Base-by-base conservation (phyloP, 2,797 vertebrate genomes). In the Micropoecilia bifurca region DNA sequence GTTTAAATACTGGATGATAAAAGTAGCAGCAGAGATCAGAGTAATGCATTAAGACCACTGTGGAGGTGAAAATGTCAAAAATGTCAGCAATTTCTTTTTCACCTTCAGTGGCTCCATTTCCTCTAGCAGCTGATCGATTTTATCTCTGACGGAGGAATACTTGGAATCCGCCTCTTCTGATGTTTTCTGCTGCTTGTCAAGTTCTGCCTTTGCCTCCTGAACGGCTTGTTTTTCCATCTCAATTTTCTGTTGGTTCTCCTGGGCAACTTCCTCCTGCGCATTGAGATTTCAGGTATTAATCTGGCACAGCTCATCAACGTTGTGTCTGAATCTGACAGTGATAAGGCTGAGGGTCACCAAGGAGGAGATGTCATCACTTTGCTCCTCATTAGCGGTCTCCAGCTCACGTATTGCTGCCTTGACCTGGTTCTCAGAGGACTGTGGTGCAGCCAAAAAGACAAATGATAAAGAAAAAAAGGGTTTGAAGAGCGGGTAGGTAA, bases 51-150 rank as follows among this genome's bases (percentile, higher is more conserved):
- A 50, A 13, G 12, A 46, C 3, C 10, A 5, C n/a, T 46, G n/a
- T 20, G 3, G 33, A 7, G 30, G 18, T 9, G 36, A 43, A 69
- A 74, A 59, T 28, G 36, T 39, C 25, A 61, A 59, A 59, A 20
- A 61, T 45, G 1, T 45, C 25, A 12, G 36, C 25, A n/a, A 55
- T 25, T 43, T 8, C 39, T 6, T 68, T 53, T 20, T 59, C 33
- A 90, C 89, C 90, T 90, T 89, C 53, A 90, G 12, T 1, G 69
- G 75, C 72, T 92, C 90, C 0, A 76, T 78, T 36, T 91, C 89
- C 50, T 89, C 91, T 2, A 77, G 57, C 8, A 90, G 84, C 69
- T 88, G 88, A 77, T 90, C 85, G 3, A 83, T 74, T n/a, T 47
- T 43, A 14, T 86, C 77, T 78, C 80, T 81, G 7, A 90, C 78